Evolutionary conservation across 2,888 invertebrate species (phyloP).

Genomic region (Bugula neritina): DNA sequence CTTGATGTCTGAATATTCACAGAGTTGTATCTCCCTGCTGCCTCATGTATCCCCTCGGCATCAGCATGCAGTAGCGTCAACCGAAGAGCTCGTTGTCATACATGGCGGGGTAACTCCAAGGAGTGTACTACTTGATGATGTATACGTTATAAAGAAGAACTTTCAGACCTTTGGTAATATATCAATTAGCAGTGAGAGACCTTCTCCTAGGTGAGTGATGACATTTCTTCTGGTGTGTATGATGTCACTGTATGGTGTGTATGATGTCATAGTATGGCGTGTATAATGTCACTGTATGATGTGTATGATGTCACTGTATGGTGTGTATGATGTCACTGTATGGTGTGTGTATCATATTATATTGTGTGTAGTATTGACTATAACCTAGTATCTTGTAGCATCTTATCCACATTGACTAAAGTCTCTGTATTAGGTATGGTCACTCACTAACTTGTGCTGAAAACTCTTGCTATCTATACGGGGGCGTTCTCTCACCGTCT

Average conservation of each 20-base stretch:
- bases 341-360: too few relatives aligned
- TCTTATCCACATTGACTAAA: too few relatives aligned
- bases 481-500: background rate
- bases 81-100: background rate
- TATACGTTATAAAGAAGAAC: background rate
- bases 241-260: background rate
- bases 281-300: background rate
- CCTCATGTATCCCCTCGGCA: background rate
- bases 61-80: background rate
- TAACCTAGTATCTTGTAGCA: too few relatives aligned
- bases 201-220: conserved; percentile 14
- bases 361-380: too few relatives aligned
- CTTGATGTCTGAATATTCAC: background rate
- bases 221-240: background rate
- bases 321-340: background rate
- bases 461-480: background rate
- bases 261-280: background rate
- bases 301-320: background rate
- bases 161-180: background rate
- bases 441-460: background rate
- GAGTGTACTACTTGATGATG: background rate
- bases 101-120: conserved; percentile 10
- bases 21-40: background rate
- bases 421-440: too few relatives aligned
- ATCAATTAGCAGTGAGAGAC: background rate